phyloP scores from a whole-genome alignment of 1,140 invertebrate genomes.

The Aricia agestis region DNA sequence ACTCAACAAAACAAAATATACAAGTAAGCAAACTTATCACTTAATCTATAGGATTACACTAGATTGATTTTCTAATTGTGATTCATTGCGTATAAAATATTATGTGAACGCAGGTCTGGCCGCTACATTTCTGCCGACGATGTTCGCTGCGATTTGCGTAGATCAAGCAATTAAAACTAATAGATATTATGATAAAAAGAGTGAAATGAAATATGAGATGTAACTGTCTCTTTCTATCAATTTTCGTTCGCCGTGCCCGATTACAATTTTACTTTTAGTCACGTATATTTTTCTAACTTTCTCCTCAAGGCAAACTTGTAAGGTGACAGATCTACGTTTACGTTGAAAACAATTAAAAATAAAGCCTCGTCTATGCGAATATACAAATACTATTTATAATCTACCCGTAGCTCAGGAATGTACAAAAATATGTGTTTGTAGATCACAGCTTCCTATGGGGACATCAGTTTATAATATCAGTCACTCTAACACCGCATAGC shows the following conservation, averaged over 20 bases:
- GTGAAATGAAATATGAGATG: slow-evolving; percentile 20
- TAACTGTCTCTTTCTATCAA: slow-evolving; percentile 13
- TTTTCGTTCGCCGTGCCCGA: too few relatives aligned
- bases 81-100: too few relatives aligned
- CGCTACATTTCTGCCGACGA: too few relatives aligned
- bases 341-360: slow-evolving; percentile 19
- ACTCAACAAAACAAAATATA: neutral
- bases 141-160: too few relatives aligned
- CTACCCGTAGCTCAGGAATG: slow-evolving; percentile 70
- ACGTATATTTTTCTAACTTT: too few relatives aligned
- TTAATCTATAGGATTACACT: too few relatives aligned
- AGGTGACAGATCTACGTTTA: too few relatives aligned
- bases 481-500: neutral
- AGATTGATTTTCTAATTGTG: too few relatives aligned
- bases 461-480: neutral
- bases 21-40: neutral
- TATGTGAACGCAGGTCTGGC: too few relatives aligned
- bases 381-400: slow-evolving; percentile 4
- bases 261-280: too few relatives aligned
- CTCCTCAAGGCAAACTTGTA: too few relatives aligned
- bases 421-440: slow-evolving; percentile 58
- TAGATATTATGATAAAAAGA: neutral
- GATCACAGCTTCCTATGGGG: slow-evolving; percentile 7
- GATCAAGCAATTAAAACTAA: too few relatives aligned
- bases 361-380: slow-evolving; percentile 2